Evolutionary conservation across 2,797 vertebrate species (phyloP), one percentile per base, ranked within the genome.

Genomic region (Hyperoplus lanceolatus): DNA sequence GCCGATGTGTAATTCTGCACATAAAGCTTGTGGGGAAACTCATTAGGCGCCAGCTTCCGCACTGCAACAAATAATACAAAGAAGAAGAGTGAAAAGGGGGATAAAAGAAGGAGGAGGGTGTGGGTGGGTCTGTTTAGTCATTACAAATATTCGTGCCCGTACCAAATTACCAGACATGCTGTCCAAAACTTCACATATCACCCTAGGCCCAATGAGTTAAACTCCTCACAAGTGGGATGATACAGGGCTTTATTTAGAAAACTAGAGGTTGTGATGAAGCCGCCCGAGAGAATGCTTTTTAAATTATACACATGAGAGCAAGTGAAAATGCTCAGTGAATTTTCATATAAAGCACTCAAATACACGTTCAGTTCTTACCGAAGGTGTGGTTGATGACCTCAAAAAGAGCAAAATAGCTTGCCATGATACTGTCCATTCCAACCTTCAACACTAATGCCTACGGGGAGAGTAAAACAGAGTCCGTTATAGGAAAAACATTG

Each of bases 321-420:
- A 36, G 50, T 60, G 41, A 67, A 64, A 75, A 43, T 12, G 6
- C 16, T 45, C 5, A n/a, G 3, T 36, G 29, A 41, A 60, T 29
- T n/a, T 68, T 8, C 6, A 3, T 15, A 6, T 53, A 8, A 69
- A 70, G 68, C 7, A 48, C 14, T 14, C n/a, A 64, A 8, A n/a
- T 42, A 64, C 16, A 58, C 29, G 29, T 56, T 18, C 1, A 10
- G 46, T 46, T 81, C 97, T 97, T 93, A 99, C 98, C 97, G 18
- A 99, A 99, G 67, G 97, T 96, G 94, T 99, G 97, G 86, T 98
- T 98, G 93, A 99, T 98, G 89, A 99, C 98, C 93, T 99, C 98
- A 85, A 99, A 99, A 82, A 99, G 95, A 86, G 98, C 97, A 79
- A 99, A 99, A 94, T 99, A 99, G 94, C 98, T 99, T 38, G 97